Evolutionary conservation across 2,113 vertebrate genomes (phyloP), one percentile per base, ranked within the genome.

Genomic region (Forbesichthys papilliferus): DNA sequence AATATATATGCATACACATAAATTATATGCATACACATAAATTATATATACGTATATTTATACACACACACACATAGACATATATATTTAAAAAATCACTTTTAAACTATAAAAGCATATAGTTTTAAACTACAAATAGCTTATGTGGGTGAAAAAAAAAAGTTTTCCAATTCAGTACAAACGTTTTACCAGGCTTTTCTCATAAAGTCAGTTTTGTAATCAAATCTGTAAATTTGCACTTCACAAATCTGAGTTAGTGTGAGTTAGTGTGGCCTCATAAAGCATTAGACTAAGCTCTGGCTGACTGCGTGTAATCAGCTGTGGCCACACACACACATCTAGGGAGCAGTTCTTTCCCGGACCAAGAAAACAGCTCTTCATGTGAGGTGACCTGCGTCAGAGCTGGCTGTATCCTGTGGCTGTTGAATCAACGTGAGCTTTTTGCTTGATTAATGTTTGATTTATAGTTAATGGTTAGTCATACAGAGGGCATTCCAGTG

Each of bases 401-500:
- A 63, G 61, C 16, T 58, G 58, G 68, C 61, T 69, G 77, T 47
- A 87, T 90, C 87, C 88, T 74, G 71, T 79, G 64, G 49, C 3
- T 68, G 64, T 71, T 69, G 60, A 48, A 78, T 76, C 78, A 67
- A 70, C 74, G 57, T 73, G 71, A 60, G 55, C 68, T 71, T 80
- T 73, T 77, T 69, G 78, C 66, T 60, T 80, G 87, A 88, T 64
- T 33, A n/a, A 54, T 93, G 86, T 93, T 93, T 93, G 87, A 85
- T 82, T 74, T 80, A 78, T 69, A 63, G 88, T 92, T 89, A 91
- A 91, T 89, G 82, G 81, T 89, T 84, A 84, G 48, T 63, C 70
- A 79, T 61, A 81, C 81, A 75, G 61, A 61, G 27, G 61, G 48
- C 67, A 81, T 77, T 83, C 59, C 55, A 65, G 27, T 27, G 83